A percentile compares a stretch with the other conserved stretches of the same genome.
Evolutionary conservation across 2,888 invertebrate species (phyloP).

Genomic region (Loripinus fragilis): DNA sequence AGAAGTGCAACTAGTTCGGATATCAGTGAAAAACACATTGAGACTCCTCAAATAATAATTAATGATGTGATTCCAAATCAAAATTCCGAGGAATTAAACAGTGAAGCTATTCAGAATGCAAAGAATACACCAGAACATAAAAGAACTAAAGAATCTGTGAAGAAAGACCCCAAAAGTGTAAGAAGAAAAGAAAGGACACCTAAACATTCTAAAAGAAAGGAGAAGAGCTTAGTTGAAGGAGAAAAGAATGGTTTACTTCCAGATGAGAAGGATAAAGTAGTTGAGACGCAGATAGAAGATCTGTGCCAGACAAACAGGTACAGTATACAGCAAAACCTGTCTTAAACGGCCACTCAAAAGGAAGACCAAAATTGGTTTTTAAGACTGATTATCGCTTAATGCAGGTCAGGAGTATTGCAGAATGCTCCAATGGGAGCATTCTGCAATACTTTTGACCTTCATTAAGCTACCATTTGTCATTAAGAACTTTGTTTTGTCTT

Average conservation of each 20-base stretch:
- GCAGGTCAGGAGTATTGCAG: no score
- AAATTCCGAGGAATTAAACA: constrained; percentile 22
- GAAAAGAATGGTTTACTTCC: background rate
- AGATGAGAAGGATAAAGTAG: background rate
- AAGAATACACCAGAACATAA: background rate
- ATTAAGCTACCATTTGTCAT: no score
- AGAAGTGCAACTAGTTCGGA: background rate
- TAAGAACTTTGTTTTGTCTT: no score
- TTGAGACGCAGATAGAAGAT: background rate
- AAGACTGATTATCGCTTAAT: no score
- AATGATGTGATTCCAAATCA: background rate
- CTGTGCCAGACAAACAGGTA: constrained; percentile 4
- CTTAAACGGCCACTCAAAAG: no score
- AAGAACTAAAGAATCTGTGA: constrained; percentile 10
- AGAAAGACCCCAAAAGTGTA: constrained; percentile 24
- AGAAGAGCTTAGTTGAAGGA: background rate
- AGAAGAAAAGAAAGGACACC: constrained; percentile 2
- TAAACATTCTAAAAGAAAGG: constrained; percentile 12
- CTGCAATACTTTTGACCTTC: no score
- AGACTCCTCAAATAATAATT: background rate
- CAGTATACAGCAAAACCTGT: no score
- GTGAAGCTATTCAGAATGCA: background rate
- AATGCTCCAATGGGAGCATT: no score
- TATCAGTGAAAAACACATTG: background rate
- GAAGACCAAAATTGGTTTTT: no score